Evolutionary conservation across 2,888 invertebrate genomes (phyloP).

Genomic region (Callyntrura sp.): DNA sequence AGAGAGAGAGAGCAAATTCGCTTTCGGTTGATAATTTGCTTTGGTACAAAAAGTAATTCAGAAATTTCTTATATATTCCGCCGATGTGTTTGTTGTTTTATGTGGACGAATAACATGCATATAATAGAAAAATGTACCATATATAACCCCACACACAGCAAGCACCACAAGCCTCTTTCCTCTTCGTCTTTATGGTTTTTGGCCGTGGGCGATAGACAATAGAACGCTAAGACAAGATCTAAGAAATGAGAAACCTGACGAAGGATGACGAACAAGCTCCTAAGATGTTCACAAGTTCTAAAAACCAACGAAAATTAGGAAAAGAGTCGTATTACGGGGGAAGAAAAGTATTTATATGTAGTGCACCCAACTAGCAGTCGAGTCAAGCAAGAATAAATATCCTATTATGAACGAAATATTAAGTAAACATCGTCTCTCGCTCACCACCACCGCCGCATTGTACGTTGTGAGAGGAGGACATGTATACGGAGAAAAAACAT

Average conservation of each 20-base stretch:
- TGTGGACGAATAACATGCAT: not conserved
- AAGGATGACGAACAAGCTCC: constrained; percentile 72
- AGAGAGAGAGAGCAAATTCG: constrained; percentile 70
- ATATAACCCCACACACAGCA: constrained; percentile 6
- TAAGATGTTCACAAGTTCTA: constrained; percentile 61
- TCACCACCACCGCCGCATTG: too few species aligned
- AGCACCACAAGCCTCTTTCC: constrained; percentile 43
- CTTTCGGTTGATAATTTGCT: constrained; percentile 65
- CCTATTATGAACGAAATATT: too few species aligned
- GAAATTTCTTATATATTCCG: constrained; percentile 23
- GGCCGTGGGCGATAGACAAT: constrained; percentile 69
- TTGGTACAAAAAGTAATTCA: constrained; percentile 46
- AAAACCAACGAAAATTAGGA: constrained; percentile 69
- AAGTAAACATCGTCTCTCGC: too few species aligned
- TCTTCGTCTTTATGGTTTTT: constrained; percentile 42
- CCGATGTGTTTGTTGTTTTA: constrained; percentile 1
- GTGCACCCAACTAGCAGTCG: not conserved
- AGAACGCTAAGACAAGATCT: constrained; percentile 68
- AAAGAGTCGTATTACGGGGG: constrained; percentile 12
- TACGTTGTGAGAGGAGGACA: not conserved
- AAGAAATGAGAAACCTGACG: constrained; percentile 75
- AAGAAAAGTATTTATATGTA: constrained; percentile 53
- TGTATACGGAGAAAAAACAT: not conserved
- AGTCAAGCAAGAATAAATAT: not conserved
- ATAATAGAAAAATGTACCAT: constrained; percentile 26